Evolutionary conservation across 2,888 invertebrate species (phyloP), one percentile per base, ranked within the genome.

Genomic region (Drosophila prostipennis): DNA sequence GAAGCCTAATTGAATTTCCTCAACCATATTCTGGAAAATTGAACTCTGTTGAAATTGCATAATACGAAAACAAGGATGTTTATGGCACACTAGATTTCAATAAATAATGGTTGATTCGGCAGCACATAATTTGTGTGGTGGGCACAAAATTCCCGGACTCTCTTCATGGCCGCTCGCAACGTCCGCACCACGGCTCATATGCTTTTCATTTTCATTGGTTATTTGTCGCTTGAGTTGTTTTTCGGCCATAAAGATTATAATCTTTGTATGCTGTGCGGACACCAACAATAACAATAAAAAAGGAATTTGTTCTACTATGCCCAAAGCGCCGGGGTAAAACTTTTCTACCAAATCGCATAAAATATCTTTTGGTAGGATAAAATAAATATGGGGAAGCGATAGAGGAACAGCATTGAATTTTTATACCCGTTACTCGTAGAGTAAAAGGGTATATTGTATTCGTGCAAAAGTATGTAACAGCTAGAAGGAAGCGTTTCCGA

Each of bases 171-270:
- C 29, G 29, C 14, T 46, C 29, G 29, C 46, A 29, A 1, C 26
- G 43, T 26, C 26, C 45, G 45, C n/a, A 26, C 32, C 48, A 34
- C 13, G 48, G 48, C 48, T 48, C 48, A 48, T 48, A 34, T 48
- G 48, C 48, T 48, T 81, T 81, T 53, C 69, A 73, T 81, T 75
- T 54, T 53, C 69, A 78, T 79, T 79, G 83, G 82, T 77, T 77
- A 78, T 82, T 80, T 82, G 83, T 77, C 80, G 80, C 80, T 82
- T 77, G 73, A 77, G 65, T 79, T 82, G 61, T 64, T 79, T 57
- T 56, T 46, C 72, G 78, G 76, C 76, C 69, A 80, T 83, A 78
- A 78, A 83, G 80, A 83, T 80, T 83, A 80, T 76, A 80, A 83
- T 80, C 83, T 80, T 78, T 34, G 48, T 48, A 19, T 48, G 48